Evolutionary conservation across 2,888 invertebrate genomes (phyloP), one percentile per base, ranked within the genome.

Genomic region (Melolontha melolontha): DNA sequence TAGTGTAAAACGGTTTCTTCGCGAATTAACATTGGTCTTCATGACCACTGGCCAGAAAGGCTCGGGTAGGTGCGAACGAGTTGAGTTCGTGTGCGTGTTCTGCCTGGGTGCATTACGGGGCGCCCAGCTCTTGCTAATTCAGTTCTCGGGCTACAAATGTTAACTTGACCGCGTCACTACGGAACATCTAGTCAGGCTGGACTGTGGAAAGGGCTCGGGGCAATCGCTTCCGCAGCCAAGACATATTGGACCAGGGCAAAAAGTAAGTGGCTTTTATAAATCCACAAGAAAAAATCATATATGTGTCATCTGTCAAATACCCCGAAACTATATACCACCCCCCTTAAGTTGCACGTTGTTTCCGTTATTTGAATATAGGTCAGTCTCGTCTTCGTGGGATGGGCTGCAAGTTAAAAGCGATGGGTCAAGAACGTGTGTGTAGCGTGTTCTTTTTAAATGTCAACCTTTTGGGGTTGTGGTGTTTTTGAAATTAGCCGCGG

Each of bases 151-250:
- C 79, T 80, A 80, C 82, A 78, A 79, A 83, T 83, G 83, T 83
- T 82, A 78, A 82, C 83, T 79, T 83, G 82, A 83, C 82, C 81
- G 77, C 80, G 77, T 77, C 79, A 78, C 79, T 79, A 81, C 79
- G 79, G 79, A 80, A 80, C 79, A 75, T 77, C 79, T 78, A 75
- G 76, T 79, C 78, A 78, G 79, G 78, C 79, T 78, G 81, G 81
- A 79, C 77, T 78, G 79, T 78, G 78, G 78, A 77, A 77, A 77
- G 80, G 79, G 80, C 80, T 79, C 78, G 81, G 81, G 80, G 80
- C 80, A 79, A 81, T 80, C 79, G 81, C 80, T 79, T 81, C 81
- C 82, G 81, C 79, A 80, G 81, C 81, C 81, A 79, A 79, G 78
- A 80, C 77, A 80, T 82, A 82, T 82, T 81, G 82, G 81, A 82